Conservation (phyloP, 1,140 invertebrate genomes). For the Drosophila ercepeae region DNA sequence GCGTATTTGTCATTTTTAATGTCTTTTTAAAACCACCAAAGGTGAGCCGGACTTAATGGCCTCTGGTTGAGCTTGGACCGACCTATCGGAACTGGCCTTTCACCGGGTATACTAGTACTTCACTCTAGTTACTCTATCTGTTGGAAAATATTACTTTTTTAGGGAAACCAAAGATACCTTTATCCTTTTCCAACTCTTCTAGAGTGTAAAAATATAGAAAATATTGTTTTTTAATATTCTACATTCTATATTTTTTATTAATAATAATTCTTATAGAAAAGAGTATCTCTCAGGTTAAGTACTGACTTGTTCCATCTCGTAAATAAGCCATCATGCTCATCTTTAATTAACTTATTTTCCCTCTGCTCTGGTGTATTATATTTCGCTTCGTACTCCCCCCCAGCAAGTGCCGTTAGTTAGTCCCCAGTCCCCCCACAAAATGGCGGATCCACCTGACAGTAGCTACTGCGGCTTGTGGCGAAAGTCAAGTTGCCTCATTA, state of each 20-base stretch:
- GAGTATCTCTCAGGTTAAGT: neutral
- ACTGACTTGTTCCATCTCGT: too few relatives aligned
- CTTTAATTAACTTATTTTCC: slow-evolving; percentile 67
- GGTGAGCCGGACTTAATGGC: slow-evolving; percentile 32
- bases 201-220: too few relatives aligned
- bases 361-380: slow-evolving; percentile 29
- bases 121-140: neutral
- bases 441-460: slow-evolving; percentile 18
- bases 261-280: too few relatives aligned
- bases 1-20: slow-evolving; percentile 61
- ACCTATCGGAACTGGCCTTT: slow-evolving; percentile 11
- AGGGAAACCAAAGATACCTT: too few relatives aligned
- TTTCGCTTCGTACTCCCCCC: slow-evolving; percentile 23
- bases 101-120: neutral
- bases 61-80: neutral
- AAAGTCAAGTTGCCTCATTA: slow-evolving; percentile 46
- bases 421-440: slow-evolving; percentile 38
- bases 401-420: slow-evolving; percentile 45
- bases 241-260: too few relatives aligned
- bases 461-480: slow-evolving; percentile 5
- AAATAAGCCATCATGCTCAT: slow-evolving; percentile 7
- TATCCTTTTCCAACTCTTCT: too few relatives aligned
- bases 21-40: slow-evolving; percentile 74
- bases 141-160: too few relatives aligned
- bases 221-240: too few relatives aligned